Evolutionary conservation across 2,888 invertebrate species (phyloP).

Genomic region (Idaea biselata): DNA sequence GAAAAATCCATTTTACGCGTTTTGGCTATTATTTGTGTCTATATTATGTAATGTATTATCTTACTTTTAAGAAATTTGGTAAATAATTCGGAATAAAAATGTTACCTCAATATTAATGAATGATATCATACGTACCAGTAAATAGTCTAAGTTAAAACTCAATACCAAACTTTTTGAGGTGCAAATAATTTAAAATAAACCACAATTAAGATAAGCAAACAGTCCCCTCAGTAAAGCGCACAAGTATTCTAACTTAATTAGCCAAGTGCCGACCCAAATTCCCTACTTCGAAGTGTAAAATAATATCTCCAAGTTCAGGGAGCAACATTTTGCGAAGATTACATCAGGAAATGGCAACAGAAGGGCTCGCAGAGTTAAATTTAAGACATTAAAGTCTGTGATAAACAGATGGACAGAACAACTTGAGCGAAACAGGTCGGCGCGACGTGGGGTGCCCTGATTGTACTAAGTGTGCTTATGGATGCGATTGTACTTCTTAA

Average conservation of each 20-base stretch:
- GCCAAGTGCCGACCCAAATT: background rate
- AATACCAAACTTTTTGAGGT: background rate
- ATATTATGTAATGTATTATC: too few relatives aligned
- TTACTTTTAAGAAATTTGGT: too few relatives aligned
- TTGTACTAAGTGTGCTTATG: background rate
- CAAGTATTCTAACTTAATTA: background rate
- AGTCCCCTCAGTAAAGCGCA: background rate
- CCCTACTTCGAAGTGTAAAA: background rate
- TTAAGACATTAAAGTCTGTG: slow-evolving; percentile 10
- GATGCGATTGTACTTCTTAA: background rate
- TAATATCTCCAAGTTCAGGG: background rate
- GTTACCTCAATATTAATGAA: background rate
- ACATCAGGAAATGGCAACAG: slow-evolving; percentile 1
- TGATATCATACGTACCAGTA: background rate
- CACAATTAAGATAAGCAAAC: background rate
- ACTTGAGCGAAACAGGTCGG: slow-evolving; percentile 11
- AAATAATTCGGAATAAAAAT: too few relatives aligned
- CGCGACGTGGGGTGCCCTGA: background rate
- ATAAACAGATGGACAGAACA: slow-evolving; percentile 24
- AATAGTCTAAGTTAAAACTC: background rate
- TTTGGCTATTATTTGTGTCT: too few relatives aligned
- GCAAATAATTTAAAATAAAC: background rate
- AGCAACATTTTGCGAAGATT: background rate
- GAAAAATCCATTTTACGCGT: too few relatives aligned
- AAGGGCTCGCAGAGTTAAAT: slow-evolving; percentile 1